phyloP scores from a whole-genome alignment of 2,113 vertebrate genomes.

The Pseudorectes ferrugineus region DNA sequence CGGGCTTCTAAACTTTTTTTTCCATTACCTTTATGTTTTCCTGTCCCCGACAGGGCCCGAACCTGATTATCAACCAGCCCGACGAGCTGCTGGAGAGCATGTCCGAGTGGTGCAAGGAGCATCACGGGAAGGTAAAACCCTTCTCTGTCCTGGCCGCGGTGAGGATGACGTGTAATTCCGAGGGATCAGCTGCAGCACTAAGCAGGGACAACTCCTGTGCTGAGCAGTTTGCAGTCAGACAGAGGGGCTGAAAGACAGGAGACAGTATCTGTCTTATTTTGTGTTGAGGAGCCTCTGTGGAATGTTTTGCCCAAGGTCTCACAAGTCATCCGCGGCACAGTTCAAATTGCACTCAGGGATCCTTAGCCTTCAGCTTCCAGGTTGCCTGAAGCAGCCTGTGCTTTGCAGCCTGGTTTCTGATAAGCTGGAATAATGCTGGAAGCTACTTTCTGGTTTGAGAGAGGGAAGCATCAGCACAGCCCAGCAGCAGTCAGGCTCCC shows the following conservation, averaged over 20 bases:
- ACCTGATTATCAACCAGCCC: conserved; percentile 93
- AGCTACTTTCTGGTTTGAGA: background rate
- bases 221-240: background rate
- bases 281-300: rapidly evolving
- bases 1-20: rapidly evolving
- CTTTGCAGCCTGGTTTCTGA: background rate
- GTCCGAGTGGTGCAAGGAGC: conserved; percentile 97
- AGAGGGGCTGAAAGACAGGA: background rate
- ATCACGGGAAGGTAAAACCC: conserved; percentile 87
- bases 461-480: rapidly evolving
- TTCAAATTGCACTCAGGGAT: rapidly evolving
- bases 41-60: conserved; percentile 81
- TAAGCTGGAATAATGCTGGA: background rate
- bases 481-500: background rate
- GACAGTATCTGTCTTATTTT: rapidly evolving
- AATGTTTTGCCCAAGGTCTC: background rate
- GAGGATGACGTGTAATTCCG: background rate
- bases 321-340: background rate
- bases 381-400: background rate
- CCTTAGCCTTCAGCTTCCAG: background rate
- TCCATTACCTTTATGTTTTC: background rate
- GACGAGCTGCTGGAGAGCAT: conserved; percentile 89
- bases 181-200: rapidly evolving
- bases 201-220: background rate
- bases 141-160: background rate